Percentiles rank a stretch among this genome's conserved stretches.
Conservation (phyloP, 2,113 vertebrate species). For the Excalfactoria chinensis region DNA sequence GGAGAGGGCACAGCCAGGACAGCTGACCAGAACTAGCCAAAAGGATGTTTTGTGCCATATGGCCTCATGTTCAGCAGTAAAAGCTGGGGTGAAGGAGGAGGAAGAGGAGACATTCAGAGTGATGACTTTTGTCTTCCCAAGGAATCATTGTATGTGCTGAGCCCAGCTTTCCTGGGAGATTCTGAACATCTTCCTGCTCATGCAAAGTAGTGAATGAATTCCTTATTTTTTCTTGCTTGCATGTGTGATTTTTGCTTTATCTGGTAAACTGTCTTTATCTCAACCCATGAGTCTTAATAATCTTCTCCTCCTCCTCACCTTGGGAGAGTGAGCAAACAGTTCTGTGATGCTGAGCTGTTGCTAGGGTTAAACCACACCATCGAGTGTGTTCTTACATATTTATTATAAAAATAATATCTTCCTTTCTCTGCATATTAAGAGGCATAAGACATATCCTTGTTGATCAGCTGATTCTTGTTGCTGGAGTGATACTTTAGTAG, state of each 20-base stretch:
- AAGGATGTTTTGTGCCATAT: neutral
- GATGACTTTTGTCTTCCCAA: neutral
- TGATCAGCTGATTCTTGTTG: neutral
- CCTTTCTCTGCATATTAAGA: neutral
- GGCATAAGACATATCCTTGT: neutral
- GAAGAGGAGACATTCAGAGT: neutral
- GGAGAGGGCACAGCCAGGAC: neutral
- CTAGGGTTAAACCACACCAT: neutral
- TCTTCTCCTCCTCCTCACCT: neutral
- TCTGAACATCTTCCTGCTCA: neutral
- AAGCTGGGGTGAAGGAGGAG: neutral
- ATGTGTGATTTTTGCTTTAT: neutral
- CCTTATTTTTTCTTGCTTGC: neutral
- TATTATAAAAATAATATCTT: neutral
- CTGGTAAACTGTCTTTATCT: neutral
- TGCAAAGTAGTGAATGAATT: neutral
- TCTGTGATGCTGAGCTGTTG: neutral
- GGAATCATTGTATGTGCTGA: neutral
- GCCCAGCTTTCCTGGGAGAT: neutral
- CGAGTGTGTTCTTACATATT: neutral
- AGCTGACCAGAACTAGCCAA: neutral
- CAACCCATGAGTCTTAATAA: neutral
- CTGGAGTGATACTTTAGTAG: neutral
- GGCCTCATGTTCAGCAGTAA: neutral
- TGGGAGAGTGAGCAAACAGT: neutral